These are phyloP conservation scores for Ispidina picta DNA, from an alignment of 2,797 vertebrate genomes.

Conservation along the genomic window DNA sequence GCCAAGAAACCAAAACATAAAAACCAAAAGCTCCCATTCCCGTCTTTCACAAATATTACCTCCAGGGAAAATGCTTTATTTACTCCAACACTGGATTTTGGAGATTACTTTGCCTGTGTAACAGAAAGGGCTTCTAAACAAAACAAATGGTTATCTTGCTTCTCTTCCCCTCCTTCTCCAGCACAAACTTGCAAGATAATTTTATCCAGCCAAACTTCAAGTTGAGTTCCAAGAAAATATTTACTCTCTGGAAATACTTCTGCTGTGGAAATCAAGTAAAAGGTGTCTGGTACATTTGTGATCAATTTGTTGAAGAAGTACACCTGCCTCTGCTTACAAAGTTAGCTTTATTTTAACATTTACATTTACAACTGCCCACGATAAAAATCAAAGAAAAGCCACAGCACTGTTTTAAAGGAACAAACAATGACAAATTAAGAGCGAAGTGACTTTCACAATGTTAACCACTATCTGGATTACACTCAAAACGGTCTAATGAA, in stretches of 20 bases:
- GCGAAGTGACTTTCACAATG: background rate
- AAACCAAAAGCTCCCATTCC: background rate
- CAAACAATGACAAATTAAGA: background rate
- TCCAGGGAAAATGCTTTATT: background rate
- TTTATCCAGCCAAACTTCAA: background rate
- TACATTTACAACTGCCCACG: background rate
- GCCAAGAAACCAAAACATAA: background rate
- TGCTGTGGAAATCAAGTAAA: background rate
- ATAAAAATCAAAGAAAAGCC: conserved; percentile 32
- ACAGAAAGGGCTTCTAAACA: background rate
- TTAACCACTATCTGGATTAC: background rate
- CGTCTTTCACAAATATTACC: background rate
- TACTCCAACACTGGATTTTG: background rate
- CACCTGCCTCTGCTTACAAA: background rate
- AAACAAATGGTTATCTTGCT: background rate
- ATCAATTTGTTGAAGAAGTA: conserved; percentile 23
- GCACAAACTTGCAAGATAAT: background rate
- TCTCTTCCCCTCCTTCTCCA: background rate
- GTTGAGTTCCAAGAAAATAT: conserved; percentile 46
- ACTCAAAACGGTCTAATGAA: background rate
- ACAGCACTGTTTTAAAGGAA: background rate
- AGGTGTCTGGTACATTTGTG: background rate
- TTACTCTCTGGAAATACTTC: conserved; percentile 1
- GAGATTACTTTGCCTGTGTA: background rate
- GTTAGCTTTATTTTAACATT: conserved; percentile 21